These are phyloP conservation scores for Ericerus pela DNA, from an alignment of 1,140 invertebrate genomes.

Conservation along the genomic window DNA sequence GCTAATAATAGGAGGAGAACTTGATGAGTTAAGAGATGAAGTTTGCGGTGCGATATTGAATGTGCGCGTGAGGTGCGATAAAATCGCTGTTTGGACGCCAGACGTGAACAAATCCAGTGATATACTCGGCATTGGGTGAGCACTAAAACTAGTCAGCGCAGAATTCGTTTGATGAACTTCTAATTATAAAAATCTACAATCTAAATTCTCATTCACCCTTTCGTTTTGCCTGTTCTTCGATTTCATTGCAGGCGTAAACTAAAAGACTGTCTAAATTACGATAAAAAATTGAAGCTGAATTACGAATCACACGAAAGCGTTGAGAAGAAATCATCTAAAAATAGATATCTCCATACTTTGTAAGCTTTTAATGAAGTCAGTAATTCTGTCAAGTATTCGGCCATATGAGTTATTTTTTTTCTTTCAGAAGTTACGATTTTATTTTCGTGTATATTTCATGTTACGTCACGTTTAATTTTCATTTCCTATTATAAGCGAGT, in stretches of 20 bases:
- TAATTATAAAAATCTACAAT: background rate
- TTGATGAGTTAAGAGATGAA: constrained; percentile 77
- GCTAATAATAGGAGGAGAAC: constrained; percentile 92
- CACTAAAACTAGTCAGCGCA: background rate
- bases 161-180: no score
- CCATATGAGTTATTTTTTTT: no score
- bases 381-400: no score
- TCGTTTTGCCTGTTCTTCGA: background rate
- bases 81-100: constrained; percentile 84
- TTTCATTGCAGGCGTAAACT: constrained; percentile 1
- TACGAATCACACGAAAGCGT: constrained; percentile 3
- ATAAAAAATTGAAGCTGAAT: background rate
- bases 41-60: constrained; percentile 94
- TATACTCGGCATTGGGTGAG: background rate
- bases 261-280: background rate
- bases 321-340: background rate
- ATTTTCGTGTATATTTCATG: no score
- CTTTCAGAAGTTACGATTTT: no score
- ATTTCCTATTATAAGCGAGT: no score
- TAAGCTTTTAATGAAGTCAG: no score
- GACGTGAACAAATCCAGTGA: background rate
- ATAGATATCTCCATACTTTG: background rate
- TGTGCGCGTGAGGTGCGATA: constrained; percentile 77
- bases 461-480: no score
- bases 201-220: background rate